Conservation (phyloP, 2,888 invertebrate genomes). For the Syrphus vitripennis region DNA sequence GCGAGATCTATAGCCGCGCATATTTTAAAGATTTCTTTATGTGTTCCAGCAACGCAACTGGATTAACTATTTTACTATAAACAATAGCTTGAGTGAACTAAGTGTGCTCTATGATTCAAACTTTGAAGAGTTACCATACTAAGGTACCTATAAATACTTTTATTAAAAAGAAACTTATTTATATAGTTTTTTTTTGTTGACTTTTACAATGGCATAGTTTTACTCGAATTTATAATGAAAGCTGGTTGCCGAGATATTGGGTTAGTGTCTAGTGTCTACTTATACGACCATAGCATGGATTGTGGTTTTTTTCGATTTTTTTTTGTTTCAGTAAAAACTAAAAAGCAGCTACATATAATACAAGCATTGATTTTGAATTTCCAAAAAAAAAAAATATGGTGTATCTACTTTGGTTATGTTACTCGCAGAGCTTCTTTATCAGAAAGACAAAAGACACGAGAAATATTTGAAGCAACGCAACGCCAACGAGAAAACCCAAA, state of each 20-base stretch:
- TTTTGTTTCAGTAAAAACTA: neutral
- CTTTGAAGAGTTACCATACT: neutral
- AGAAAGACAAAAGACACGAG: neutral
- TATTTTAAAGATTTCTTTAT: too few species aligned
- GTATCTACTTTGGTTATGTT: too few species aligned
- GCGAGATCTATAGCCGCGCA: too few species aligned
- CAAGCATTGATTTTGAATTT: neutral
- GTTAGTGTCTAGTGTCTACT: neutral
- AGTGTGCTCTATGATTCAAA: neutral
- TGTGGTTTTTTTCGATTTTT: neutral
- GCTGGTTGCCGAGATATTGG: neutral
- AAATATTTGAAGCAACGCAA: neutral
- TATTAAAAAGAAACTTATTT: neutral
- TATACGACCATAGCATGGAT: too few species aligned
- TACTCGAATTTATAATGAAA: neutral
- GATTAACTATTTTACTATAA: too few species aligned
- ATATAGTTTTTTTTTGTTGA: neutral
- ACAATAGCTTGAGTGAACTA: too few species aligned
- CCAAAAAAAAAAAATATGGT: neutral
- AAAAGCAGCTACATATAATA: neutral
- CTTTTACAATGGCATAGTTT: neutral
- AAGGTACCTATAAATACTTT: neutral
- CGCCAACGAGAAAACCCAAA: neutral
- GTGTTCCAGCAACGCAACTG: too few species aligned
- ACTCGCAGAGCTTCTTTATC: neutral